Percentiles rank a stretch among this genome's conserved stretches.
phyloP scores from a whole-genome alignment of 1,140 invertebrate genomes.

The Eupeodes corollae region DNA sequence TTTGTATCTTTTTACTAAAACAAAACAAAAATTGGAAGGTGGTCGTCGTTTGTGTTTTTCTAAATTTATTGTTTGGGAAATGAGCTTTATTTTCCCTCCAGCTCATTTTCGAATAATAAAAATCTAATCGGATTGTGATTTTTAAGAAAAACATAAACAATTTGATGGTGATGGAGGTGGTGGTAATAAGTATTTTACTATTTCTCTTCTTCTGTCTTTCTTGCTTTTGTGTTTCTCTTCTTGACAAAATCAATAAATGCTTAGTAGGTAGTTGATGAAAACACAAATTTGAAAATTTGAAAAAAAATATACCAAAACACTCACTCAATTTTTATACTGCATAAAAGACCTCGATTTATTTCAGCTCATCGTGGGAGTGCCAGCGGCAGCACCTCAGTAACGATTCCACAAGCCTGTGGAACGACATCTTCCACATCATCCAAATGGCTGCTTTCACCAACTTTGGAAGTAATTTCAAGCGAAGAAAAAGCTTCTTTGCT shows the following conservation, averaged over 20 bases:
- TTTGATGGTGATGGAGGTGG: no score
- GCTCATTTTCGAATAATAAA: no score
- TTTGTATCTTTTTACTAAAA: no score
- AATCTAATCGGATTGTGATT: no score
- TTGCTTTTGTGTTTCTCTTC: not conserved
- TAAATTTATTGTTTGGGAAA: no score
- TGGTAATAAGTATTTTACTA: no score
- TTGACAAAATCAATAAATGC: not conserved
- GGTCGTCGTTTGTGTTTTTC: no score
- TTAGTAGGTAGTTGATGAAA: not conserved
- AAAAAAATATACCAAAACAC: not conserved
- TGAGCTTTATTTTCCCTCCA: no score
- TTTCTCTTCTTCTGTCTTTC: no score
- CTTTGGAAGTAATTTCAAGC: constrained; percentile 23
- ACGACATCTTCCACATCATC: constrained; percentile 26
- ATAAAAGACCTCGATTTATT: constrained; percentile 37
- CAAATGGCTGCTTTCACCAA: constrained; percentile 34
- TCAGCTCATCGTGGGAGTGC: constrained; percentile 21
- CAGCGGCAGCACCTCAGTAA: constrained; percentile 2
- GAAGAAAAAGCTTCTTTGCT: constrained; percentile 35
- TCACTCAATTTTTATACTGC: constrained; percentile 17
- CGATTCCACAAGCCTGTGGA: constrained; percentile 6
- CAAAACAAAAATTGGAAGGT: no score
- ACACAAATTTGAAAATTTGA: not conserved
- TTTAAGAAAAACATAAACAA: no score